phyloP scores from a whole-genome alignment of 2,797 vertebrate genomes.

The Myiothlypis coronata region DNA sequence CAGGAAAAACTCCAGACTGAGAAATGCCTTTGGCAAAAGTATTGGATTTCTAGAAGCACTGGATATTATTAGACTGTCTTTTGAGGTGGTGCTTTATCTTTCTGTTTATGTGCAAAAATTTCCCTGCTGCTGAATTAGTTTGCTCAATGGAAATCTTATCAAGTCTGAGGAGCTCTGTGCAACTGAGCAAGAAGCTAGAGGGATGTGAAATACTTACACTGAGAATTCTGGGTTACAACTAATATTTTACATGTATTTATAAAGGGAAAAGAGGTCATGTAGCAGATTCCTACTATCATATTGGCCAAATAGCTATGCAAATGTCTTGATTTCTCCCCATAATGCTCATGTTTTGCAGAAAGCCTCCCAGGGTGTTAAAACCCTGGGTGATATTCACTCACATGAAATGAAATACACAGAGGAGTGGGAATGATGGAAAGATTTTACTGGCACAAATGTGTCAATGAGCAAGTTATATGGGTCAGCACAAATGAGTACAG shows the following conservation, averaged over 20 bases:
- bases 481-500: neutral
- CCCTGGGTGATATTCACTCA: neutral
- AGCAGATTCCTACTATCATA: neutral
- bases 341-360: conserved; percentile 21
- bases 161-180: neutral
- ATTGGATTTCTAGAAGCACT: neutral
- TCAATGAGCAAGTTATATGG: neutral
- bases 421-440: neutral
- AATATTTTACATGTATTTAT: neutral
- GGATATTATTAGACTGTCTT: neutral
- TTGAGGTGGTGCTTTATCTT: neutral
- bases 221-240: neutral
- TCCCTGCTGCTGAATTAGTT: neutral
- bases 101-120: neutral
- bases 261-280: neutral
- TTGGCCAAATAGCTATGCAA: conserved; percentile 1
- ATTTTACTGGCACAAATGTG: conserved; percentile 14
- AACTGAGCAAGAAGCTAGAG: neutral
- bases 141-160: neutral
- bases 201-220: neutral
- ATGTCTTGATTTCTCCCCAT: neutral
- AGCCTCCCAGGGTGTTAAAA: neutral
- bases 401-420: conserved; percentile 15
- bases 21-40: neutral
- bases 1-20: neutral